Evolutionary conservation across 2,888 invertebrate species (phyloP), one percentile per base, ranked within the genome.

Genomic region (Agrochola macilenta): DNA sequence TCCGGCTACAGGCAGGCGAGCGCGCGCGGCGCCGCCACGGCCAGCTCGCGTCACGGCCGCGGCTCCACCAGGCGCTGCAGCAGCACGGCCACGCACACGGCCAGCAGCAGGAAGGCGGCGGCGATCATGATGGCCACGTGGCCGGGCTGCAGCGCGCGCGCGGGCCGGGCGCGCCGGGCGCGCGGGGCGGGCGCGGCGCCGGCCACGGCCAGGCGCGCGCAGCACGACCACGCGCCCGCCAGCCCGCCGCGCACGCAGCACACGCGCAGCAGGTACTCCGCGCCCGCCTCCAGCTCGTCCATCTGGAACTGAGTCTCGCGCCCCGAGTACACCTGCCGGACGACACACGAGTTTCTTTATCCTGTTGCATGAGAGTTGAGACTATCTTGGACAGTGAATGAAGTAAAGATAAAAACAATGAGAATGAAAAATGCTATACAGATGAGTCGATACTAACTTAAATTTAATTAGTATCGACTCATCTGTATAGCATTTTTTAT

Each of bases 251-350:
- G 97, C 89, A 98, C 97, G 49, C 98, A 98, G 95, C 98, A 98
- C 84, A 99, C 98, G 75, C 99, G 97, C 89, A 98, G 97, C 89
- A 96, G 95, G 95, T 99, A 99, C 92, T 98, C 98, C 75, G 97
- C 97, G 89, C 98, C 98, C 72, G 98, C 97, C 89, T 98, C 98
- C 92, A 99, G 97, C 92, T 98, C 97, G 95, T 97, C 97, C 93
- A 98, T 94, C 93, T 97, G 97, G 92, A 97, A 97, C 94, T 97
- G 97, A 77, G 97, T 96, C 88, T 97, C 98, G 80, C 95, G 90
- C 76, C 98, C 98, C 89, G 97, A 97, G 94, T 98, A 98, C 88
- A 98, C 97, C 98, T 98, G 94, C 76, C n/a, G 14, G 11, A 60
- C 20, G 52, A 52, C 43, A 23, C 7, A 52, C 5, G 1, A 11